Conservation (phyloP, 2,888 invertebrate genomes). For the Galeopsomyia nigrocyanea region DNA sequence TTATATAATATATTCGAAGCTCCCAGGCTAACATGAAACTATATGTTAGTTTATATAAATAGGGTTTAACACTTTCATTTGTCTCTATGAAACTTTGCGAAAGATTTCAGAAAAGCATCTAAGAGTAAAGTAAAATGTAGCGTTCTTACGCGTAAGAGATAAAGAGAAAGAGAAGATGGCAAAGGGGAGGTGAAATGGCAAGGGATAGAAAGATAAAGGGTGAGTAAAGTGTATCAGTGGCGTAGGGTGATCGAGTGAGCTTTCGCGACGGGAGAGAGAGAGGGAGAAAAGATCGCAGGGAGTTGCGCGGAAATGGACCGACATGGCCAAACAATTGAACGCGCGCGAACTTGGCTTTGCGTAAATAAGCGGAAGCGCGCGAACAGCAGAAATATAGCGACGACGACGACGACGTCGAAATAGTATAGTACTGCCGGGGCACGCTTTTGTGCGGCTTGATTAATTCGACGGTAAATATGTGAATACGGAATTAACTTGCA, state of each 20-base stretch:
- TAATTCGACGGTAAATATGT: constrained; percentile 61
- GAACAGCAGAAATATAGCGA: constrained; percentile 52
- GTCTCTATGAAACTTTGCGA: background rate
- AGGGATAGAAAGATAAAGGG: background rate
- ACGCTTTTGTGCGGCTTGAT: constrained; percentile 59
- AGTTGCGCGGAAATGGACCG: constrained; percentile 62
- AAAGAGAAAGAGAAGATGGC: background rate
- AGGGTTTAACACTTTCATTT: too few relatives aligned
- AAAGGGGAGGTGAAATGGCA: constrained; percentile 1
- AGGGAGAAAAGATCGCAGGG: constrained; percentile 8
- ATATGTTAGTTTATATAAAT: too few relatives aligned
- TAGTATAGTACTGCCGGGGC: constrained; percentile 43
- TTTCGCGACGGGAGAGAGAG: constrained; percentile 7
- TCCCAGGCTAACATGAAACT: background rate
- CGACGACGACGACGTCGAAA: constrained; percentile 41
- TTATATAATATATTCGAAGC: constrained; percentile 38
- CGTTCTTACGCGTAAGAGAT: too few relatives aligned
- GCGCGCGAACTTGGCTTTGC: constrained; percentile 58
- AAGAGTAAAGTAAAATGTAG: background rate
- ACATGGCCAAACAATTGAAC: constrained; percentile 62
- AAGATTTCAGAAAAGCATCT: background rate
- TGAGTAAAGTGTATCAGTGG: background rate
- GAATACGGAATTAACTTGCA: constrained; percentile 59
- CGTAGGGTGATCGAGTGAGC: constrained; percentile 17
- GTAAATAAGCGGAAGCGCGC: constrained; percentile 61